These are phyloP conservation scores for Gymnobelideus leadbeateri DNA, from an alignment of 2,113 vertebrate genomes.

Conservation along the genomic window DNA sequence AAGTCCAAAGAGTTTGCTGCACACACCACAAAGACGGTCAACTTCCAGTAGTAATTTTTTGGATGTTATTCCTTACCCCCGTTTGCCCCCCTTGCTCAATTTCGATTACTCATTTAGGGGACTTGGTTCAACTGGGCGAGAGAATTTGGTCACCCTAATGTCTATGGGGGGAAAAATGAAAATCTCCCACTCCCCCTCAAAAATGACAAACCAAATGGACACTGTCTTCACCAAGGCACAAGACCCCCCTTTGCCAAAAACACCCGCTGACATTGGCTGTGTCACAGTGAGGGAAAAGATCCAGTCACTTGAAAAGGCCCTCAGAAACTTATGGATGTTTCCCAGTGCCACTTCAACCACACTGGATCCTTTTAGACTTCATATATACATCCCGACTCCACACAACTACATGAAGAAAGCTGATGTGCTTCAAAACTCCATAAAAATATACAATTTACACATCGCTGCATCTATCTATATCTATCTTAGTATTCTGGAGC, in stretches of 20 bases:
- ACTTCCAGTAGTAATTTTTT: conserved; percentile 4
- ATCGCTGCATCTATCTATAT: conserved; percentile 62
- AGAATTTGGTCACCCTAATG: neutral
- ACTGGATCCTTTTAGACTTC: conserved; percentile 27
- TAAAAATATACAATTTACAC: conserved; percentile 85
- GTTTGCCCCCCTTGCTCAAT: neutral
- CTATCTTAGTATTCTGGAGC: conserved; percentile 69
- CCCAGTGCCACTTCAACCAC: conserved; percentile 61
- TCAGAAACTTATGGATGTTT: neutral
- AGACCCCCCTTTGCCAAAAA: neutral
- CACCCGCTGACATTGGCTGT: neutral
- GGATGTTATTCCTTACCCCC: neutral
- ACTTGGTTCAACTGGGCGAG: conserved; percentile 50
- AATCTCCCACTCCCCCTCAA: neutral
- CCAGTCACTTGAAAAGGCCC: neutral
- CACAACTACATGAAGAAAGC: conserved; percentile 63
- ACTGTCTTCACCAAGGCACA: neutral
- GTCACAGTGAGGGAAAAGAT: conserved; percentile 32
- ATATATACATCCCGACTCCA: conserved; percentile 66
- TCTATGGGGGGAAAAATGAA: neutral
- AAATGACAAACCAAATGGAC: neutral
- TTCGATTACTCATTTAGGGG: neutral
- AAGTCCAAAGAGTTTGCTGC: neutral
- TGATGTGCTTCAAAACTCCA: conserved; percentile 78
- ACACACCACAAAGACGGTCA: neutral